phyloP scores from a whole-genome alignment of 2,888 invertebrate species.

The Carcina quercana region DNA sequence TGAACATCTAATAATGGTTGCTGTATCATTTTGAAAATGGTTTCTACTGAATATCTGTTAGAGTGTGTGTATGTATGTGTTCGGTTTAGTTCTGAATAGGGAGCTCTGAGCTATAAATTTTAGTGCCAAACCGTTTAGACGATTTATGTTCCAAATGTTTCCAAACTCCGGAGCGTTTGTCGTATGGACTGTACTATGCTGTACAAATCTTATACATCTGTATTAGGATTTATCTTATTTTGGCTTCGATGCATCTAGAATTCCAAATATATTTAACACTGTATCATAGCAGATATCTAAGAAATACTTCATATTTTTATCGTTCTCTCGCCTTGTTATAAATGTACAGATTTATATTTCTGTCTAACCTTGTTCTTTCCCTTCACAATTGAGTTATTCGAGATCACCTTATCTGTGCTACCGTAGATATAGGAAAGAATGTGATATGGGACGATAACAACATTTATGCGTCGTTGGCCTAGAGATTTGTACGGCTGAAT shows the following conservation, averaged over 20 bases:
- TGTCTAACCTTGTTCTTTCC: constrained; percentile 19
- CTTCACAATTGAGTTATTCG: constrained; percentile 12
- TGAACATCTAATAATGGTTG: too few relatives aligned
- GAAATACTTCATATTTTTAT: not conserved
- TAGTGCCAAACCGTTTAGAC: constrained; percentile 34
- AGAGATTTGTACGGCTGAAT: too few relatives aligned
- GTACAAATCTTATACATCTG: too few relatives aligned
- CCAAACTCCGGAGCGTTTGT: constrained; percentile 26
- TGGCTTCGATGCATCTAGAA: not conserved
- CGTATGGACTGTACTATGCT: constrained; percentile 21
- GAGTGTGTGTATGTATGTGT: not conserved
- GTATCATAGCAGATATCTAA: not conserved
- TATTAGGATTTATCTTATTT: constrained; percentile 5
- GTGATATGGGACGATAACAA: constrained; percentile 1
- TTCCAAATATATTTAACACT: not conserved
- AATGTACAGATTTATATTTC: constrained; percentile 7
- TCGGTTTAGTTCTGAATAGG: constrained; percentile 29
- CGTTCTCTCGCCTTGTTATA: constrained; percentile 4
- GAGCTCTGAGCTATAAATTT: constrained; percentile 44
- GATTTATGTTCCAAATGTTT: constrained; percentile 45
- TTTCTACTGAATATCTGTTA: not conserved
- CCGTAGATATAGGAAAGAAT: constrained; percentile 9
- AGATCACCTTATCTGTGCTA: constrained; percentile 8
- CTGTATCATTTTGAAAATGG: constrained; percentile 5
- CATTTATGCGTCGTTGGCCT: too few relatives aligned